phyloP scores from a whole-genome alignment of 2,888 invertebrate species.

The Megastigmus dorsalis region DNA sequence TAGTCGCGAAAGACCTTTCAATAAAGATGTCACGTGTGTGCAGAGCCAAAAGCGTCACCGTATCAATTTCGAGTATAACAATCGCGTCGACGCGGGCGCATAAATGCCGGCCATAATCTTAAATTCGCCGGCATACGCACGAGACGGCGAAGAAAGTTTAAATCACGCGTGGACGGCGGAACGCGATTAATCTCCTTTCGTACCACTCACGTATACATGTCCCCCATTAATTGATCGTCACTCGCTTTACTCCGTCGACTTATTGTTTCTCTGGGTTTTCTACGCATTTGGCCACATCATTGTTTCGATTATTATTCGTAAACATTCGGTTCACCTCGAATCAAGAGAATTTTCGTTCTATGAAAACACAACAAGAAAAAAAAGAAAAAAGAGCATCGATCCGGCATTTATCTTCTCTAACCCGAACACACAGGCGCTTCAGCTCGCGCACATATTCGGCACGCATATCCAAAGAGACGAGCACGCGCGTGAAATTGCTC shows the following conservation, averaged over 20 bases:
- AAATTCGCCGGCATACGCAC: background rate
- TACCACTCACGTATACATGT: conserved; percentile 10
- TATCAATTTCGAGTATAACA: background rate
- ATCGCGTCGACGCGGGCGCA: background rate
- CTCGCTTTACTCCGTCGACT: background rate
- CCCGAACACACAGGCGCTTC: no score
- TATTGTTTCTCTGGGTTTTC: background rate
- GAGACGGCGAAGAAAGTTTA: background rate
- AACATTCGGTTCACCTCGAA: no score
- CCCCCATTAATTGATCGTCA: background rate
- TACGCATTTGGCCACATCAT: no score
- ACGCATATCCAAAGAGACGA: no score
- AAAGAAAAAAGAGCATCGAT: no score
- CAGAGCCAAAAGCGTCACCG: background rate
- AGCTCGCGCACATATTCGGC: no score
- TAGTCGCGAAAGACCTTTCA: background rate
- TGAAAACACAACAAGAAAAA: no score
- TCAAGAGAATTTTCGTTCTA: no score
- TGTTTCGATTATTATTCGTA: no score
- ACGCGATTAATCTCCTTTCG: conserved; percentile 22
- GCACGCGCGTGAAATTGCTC: conserved; percentile 38
- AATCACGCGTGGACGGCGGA: background rate
- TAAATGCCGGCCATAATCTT: conserved; percentile 2
- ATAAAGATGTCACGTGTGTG: background rate
- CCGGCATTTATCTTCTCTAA: no score